Base-by-base conservation (phyloP, 92 coral and sea anemone genomes). In the Plumapathes pennacea region DNA sequence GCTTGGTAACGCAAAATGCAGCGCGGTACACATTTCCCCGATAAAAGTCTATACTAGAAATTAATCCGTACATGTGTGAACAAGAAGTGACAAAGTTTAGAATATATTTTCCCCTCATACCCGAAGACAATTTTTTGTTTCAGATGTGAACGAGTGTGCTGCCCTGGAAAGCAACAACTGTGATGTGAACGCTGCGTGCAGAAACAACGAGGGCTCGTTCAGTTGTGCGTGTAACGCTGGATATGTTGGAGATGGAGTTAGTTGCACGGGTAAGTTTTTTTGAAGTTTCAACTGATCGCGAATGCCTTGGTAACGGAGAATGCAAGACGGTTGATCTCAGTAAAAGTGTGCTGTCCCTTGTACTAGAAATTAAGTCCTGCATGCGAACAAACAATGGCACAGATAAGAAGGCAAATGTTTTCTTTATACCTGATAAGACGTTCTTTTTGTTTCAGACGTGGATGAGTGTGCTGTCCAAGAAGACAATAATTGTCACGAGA, bases 251-350 rank as follows among this genome's bases (percentile, higher is more conserved):
- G 64, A 67, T 33, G 90, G 90, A 20, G 48, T 38, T 24, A 13
- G 18, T 8, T 84, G 90, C 59, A 63, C 50, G 40, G 90, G 90
- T 84, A 48, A 11, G n/a, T n/a, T n/a, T n/a, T n/a, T n/a, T n/a
- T n/a, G n/a, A n/a, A n/a, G n/a, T n/a, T n/a, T n/a, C n/a, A n/a
- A n/a, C n/a, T n/a, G n/a, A n/a, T n/a, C n/a, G n/a, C n/a, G n/a
- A n/a, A 0, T 53, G 23, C 51, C 14, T 36, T 0, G 67, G 5
- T 43, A 14, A 14, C 15, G 7, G 5, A 24, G 21, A 14, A 4
- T 43, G 20, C 5, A 5, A 24, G 4, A 4, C 7, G 4, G 49
- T 18, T 43, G n/a, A n/a, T n/a, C n/a, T n/a, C n/a, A n/a, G n/a
- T n/a, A n/a, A n/a, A n/a, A n/a, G n/a, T n/a, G n/a, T n/a, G n/a